Evolutionary conservation across 30 jellyfish, hydroid and myxozoan genomes (phyloP).

Genomic region (Haliclystus octoradiatus): DNA sequence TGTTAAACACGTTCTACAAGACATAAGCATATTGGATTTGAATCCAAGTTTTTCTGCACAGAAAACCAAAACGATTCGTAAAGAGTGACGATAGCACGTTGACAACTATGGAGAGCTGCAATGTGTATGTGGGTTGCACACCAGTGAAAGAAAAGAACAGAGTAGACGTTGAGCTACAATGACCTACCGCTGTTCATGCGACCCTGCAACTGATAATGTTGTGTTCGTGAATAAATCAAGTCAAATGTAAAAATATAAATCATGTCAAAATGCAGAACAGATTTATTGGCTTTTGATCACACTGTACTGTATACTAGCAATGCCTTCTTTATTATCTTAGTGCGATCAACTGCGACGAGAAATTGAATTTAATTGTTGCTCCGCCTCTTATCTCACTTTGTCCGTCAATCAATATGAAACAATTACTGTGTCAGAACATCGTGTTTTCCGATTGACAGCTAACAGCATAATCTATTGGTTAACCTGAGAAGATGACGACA

Average conservation of each 20-base stretch:
- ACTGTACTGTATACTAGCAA: background rate
- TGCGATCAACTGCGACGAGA: background rate
- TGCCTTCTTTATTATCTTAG: background rate
- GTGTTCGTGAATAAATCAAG: too few relatives aligned
- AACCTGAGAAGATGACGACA: background rate
- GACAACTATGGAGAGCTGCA: too few relatives aligned
- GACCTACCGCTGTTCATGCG: too few relatives aligned
- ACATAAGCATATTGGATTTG: too few relatives aligned
- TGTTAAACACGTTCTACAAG: too few relatives aligned
- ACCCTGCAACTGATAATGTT: background rate
- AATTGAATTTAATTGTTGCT: constrained; percentile 10
- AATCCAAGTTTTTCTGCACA: too few relatives aligned
- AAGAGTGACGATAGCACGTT: too few relatives aligned
- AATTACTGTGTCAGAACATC: constrained; percentile 20
- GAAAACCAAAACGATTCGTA: too few relatives aligned
- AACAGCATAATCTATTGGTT: background rate
- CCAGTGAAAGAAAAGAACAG: too few relatives aligned
- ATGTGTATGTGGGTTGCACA: too few relatives aligned
- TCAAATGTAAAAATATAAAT: too few relatives aligned
- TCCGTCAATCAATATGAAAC: constrained; percentile 47
- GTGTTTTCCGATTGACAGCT: background rate
- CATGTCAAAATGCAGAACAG: background rate
- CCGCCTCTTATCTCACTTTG: constrained; percentile 45
- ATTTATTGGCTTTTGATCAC: background rate
- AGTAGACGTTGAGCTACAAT: too few relatives aligned